Conservation (phyloP, 2,113 vertebrate genomes). For the Mus pahari region DNA sequence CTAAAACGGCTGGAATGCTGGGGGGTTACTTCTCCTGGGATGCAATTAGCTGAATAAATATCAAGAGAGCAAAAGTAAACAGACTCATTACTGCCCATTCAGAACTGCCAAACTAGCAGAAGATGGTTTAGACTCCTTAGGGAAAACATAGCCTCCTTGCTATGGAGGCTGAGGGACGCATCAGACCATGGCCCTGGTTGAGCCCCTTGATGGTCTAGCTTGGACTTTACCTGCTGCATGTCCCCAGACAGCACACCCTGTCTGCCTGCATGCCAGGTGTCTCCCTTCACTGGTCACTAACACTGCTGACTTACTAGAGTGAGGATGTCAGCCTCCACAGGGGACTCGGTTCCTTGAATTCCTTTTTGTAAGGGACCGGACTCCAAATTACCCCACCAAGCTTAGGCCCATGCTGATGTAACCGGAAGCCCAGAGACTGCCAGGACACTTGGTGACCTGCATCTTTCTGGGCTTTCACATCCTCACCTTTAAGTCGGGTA, state of each 20-base stretch:
- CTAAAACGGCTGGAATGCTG: constrained; percentile 70
- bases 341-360: background rate
- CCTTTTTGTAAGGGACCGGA: background rate
- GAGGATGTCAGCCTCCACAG: background rate
- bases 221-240: background rate
- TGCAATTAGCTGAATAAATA: constrained; percentile 79
- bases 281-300: background rate
- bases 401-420: background rate
- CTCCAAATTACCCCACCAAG: background rate
- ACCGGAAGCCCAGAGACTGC: background rate
- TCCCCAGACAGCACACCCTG: background rate
- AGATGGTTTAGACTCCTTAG: constrained; percentile 22
- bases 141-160: constrained; percentile 57
- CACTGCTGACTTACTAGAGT: background rate
- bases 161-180: background rate
- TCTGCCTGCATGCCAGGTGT: background rate
- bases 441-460: background rate
- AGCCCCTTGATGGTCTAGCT: background rate
- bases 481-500: background rate
- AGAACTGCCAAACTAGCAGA: constrained; percentile 68
- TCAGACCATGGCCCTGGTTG: background rate
- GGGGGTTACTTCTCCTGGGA: constrained; percentile 46
- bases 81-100: constrained; percentile 71
- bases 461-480: background rate
- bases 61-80: constrained; percentile 75